Evolutionary conservation across 2,888 invertebrate species (phyloP), one percentile per base, ranked within the genome.

Genomic region (Nephrocerus scutellatus): DNA sequence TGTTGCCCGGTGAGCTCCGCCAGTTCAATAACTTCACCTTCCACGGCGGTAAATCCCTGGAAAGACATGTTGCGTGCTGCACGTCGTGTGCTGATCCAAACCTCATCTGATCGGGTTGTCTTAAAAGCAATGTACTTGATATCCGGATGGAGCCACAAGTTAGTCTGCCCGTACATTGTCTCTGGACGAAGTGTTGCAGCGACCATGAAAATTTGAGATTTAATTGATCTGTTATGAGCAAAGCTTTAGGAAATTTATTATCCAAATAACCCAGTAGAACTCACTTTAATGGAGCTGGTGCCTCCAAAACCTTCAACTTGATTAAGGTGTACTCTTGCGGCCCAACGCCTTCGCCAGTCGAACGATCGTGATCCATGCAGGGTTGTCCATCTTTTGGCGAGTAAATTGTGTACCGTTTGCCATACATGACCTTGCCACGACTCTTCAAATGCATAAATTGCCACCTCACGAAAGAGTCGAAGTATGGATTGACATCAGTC

Each of bases 81-180:
- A 51, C 96, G 76, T 44, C 71, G 71, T 0, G 96, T 95, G 53
- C 86, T 87, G 31, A 98, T 75, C 68, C 85, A 95, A 23, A 97
- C 73, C 46, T 92, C 90, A 30, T 73, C 74, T 25, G 74, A 71
- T 26, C 72, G 74, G 10, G 74, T 73, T 1, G 81, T 80, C 57
- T 80, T 74, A 63, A 92, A 88, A 2, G 87, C 93, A 48, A 96
- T 79, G 61, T 97, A 97, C 49, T 79, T 80, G 61, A 97, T 87
- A 59, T 96, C 93, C 0, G 98, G 98, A 59, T 86, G 85, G 4
- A 98, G 68, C 95, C 97, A 98, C 65, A 96, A 97, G 64, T 98
- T 99, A 0, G 98, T 98, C 72, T 98, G 98, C 0, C 98, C 98
- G 62, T 96, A 99, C 97, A 98, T 97, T 2, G 98, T 98, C 72